phyloP scores from a whole-genome alignment of 2,797 vertebrate species.

The Channa striata region DNA sequence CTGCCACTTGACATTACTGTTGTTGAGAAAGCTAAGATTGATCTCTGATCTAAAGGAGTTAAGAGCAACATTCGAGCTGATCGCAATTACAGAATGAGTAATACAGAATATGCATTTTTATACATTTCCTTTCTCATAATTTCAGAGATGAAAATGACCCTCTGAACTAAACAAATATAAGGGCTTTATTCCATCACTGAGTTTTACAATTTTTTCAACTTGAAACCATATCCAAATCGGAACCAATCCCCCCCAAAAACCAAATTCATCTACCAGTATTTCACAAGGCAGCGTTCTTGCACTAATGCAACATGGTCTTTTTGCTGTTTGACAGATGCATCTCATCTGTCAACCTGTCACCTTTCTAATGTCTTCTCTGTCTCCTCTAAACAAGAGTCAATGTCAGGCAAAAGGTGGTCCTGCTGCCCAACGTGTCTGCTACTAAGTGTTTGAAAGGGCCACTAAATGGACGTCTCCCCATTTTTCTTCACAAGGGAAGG shows the following conservation, averaged over 20 bases:
- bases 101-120: no score
- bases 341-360: conserved; percentile 65
- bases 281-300: background rate
- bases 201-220: no score
- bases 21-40: no score
- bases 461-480: conserved; percentile 78
- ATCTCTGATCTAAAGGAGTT: no score
- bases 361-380: conserved; percentile 64
- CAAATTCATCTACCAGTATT: conserved; percentile 12
- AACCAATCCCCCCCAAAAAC: background rate
- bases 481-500: conserved; percentile 85
- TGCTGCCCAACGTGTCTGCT: conserved; percentile 81
- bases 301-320: conserved; percentile 23
- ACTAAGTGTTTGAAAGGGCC: conserved; percentile 82
- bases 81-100: no score
- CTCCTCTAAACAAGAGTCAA: conserved; percentile 76
- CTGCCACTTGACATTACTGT: no score
- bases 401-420: conserved; percentile 73
- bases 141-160: no score
- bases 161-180: no score
- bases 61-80: no score
- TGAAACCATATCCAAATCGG: no score
- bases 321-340: conserved; percentile 63
- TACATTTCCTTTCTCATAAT: no score
- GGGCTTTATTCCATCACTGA: no score